Conservation (phyloP, 1,140 invertebrate species). For the Drosophila rhopaloa region DNA sequence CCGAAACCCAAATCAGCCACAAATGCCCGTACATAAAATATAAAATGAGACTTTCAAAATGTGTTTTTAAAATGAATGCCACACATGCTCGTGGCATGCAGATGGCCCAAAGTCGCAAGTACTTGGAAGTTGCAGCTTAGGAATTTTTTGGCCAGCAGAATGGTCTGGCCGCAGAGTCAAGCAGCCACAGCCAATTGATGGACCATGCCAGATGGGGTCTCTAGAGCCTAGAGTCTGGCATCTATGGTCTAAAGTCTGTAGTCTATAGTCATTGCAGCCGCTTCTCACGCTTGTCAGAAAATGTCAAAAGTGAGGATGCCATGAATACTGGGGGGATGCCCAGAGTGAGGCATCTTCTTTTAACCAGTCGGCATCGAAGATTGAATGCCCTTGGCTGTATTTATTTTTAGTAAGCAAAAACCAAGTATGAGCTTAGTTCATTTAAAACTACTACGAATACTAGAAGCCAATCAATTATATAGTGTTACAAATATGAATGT, state of each 20-base stretch:
- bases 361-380: background rate
- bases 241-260: background rate
- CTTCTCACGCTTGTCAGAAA: conserved; percentile 82
- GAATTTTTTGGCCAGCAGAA: conserved; percentile 30
- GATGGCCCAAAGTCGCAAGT: conserved; percentile 26
- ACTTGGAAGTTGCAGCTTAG: conserved; percentile 27
- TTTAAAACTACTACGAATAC: no score
- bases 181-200: conserved; percentile 61
- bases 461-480: no score
- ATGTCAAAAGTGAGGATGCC: conserved; percentile 76
- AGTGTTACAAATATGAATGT: no score
- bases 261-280: conserved; percentile 17
- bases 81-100: conserved; percentile 69
- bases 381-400: conserved; percentile 8
- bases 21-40: conserved; percentile 34
- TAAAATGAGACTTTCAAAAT: conserved; percentile 62
- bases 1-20: conserved; percentile 9
- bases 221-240: conserved; percentile 6
- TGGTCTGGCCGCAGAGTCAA: conserved; percentile 13
- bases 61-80: conserved; percentile 47
- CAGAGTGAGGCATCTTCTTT: conserved; percentile 15
- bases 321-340: conserved; percentile 33
- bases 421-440: background rate
- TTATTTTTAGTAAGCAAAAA: background rate
- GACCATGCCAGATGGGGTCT: conserved; percentile 45